phyloP scores from a whole-genome alignment of 2,113 vertebrate species.

The rabbit (Oryctolagus cuniculus) region DNA sequence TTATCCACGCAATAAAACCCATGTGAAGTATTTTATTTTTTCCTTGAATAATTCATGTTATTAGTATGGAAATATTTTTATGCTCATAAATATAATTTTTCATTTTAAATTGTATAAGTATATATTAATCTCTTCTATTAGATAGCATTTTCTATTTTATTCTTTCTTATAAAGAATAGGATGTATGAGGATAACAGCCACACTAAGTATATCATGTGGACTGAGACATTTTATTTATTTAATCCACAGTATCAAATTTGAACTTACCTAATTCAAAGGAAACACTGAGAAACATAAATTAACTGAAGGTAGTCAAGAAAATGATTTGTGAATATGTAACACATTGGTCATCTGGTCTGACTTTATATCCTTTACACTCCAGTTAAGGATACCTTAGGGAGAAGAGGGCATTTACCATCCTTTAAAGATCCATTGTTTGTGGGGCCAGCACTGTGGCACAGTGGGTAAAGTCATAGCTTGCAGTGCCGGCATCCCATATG shows the following conservation, averaged over 20 bases:
- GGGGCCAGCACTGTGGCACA: too few species aligned
- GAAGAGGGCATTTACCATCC: neutral
- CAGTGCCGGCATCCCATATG: too few species aligned
- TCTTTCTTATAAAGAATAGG: conserved; percentile 63
- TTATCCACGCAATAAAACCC: conserved; percentile 77
- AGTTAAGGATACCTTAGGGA: neutral
- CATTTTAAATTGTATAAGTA: conserved; percentile 63
- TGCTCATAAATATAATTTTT: conserved; percentile 62
- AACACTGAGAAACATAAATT: conserved; percentile 29
- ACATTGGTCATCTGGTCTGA: neutral
- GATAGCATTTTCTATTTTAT: conserved; percentile 70
- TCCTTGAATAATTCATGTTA: conserved; percentile 71
- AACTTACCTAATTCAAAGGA: conserved; percentile 41
- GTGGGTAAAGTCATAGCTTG: too few species aligned
- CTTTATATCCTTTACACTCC: neutral
- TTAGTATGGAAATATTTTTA: conserved; percentile 75
- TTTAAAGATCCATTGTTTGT: neutral
- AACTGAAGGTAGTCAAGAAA: conserved; percentile 8
- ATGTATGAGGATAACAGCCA: neutral
- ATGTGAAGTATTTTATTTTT: conserved; percentile 73
- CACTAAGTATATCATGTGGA: conserved; percentile 25
- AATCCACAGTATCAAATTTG: neutral
- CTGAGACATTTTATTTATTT: conserved; percentile 57
- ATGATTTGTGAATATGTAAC: conserved; percentile 8
- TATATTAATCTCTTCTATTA: conserved; percentile 61